phyloP scores from a whole-genome alignment of 2,888 invertebrate genomes.

The Drosophila niveifrons region DNA sequence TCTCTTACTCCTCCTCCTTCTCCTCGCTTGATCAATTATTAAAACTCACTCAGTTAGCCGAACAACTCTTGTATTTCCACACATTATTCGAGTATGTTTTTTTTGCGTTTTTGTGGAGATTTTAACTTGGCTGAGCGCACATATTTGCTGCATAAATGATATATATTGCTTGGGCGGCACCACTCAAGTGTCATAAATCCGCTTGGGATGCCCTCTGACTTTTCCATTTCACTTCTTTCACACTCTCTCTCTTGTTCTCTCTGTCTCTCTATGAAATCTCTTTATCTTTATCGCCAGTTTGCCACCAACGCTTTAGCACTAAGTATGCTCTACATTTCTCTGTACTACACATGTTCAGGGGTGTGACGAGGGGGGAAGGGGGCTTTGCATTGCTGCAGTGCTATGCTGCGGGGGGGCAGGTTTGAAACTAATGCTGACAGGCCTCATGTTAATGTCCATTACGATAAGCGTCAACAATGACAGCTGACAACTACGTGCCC shows the following conservation, averaged over 20 bases:
- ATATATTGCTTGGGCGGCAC: slow-evolving; percentile 4
- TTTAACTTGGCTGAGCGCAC: slow-evolving; percentile 1
- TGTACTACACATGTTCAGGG: neutral
- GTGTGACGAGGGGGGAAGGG: neutral
- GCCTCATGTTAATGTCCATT: slow-evolving; percentile 43
- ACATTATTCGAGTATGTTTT: slow-evolving; percentile 24
- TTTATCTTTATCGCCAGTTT: slow-evolving; percentile 33
- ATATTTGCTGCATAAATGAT: slow-evolving; percentile 20
- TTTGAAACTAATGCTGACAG: slow-evolving; percentile 46
- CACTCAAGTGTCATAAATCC: slow-evolving; percentile 38
- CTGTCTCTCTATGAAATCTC: neutral
- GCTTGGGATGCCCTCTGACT: slow-evolving; percentile 15
- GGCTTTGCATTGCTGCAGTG: neutral
- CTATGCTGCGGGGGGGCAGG: neutral
- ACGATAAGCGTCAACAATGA: slow-evolving; percentile 25
- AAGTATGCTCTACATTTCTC: slow-evolving; percentile 36
- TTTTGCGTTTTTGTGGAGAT: neutral
- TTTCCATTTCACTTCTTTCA: neutral
- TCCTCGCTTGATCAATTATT: slow-evolving; percentile 70
- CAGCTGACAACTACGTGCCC: slow-evolving; percentile 13
- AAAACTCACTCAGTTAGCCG: slow-evolving; percentile 53
- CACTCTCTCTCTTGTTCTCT: neutral
- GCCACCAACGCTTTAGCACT: slow-evolving; percentile 26
- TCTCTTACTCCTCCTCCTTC: neutral
- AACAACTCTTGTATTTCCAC: slow-evolving; percentile 27